These are phyloP conservation scores for Sebastes paucispinis DNA, from an alignment of 2,797 vertebrate genomes.

Conservation along the genomic window DNA sequence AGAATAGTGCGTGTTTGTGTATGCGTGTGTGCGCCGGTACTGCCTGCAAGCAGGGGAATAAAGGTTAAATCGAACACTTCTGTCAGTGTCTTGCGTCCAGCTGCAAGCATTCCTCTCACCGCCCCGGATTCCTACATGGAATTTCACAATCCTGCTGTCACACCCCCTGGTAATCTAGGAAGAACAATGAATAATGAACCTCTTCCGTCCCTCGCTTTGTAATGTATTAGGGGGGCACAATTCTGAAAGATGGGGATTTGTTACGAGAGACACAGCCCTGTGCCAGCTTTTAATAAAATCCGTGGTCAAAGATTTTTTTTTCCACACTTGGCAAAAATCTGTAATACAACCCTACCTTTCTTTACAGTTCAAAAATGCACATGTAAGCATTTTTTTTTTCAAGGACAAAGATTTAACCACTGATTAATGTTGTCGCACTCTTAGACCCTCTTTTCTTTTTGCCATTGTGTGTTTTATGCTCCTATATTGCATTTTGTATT, in stretches of 20 bases:
- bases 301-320: not conserved
- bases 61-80: constrained; percentile 77
- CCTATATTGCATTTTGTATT: not conserved
- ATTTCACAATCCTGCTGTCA: constrained; percentile 83
- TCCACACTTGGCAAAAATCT: constrained; percentile 5
- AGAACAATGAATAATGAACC: constrained; percentile 72
- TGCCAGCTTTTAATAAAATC: constrained; percentile 35
- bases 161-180: constrained; percentile 67
- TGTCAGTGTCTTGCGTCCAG: constrained; percentile 76
- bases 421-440: not conserved
- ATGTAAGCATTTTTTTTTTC: not conserved
- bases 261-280: constrained; percentile 8
- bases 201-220: constrained; percentile 42
- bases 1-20: constrained; percentile 39
- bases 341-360: not conserved
- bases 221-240: constrained; percentile 33
- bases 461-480: not conserved
- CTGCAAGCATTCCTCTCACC: constrained; percentile 78
- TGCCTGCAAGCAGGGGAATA: constrained; percentile 51
- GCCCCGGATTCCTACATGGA: constrained; percentile 82
- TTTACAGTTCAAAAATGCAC: constrained; percentile 12
- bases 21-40: constrained; percentile 6
- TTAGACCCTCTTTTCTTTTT: not conserved
- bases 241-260: constrained; percentile 29
- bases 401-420: constrained; percentile 2